Conservation (phyloP, 2,797 vertebrate genomes). For the Chromobotia macracanthus region DNA sequence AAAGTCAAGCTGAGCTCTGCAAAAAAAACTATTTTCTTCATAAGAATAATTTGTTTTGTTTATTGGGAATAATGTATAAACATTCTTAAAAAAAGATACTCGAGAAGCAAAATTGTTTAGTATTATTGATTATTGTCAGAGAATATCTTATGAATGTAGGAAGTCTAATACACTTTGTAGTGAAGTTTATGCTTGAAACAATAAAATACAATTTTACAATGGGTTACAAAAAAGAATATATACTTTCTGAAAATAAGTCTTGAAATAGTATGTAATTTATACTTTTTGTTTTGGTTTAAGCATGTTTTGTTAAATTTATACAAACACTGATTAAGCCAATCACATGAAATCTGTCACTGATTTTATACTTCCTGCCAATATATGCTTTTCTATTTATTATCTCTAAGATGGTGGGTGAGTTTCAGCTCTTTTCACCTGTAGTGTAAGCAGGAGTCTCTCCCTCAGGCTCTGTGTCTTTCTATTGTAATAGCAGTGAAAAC, state of each 20-base stretch:
- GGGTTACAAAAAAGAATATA: too few relatives aligned
- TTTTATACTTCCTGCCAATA: background rate
- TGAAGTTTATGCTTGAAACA: background rate
- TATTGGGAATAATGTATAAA: background rate
- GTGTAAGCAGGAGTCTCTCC: constrained; percentile 42
- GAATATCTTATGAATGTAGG: too few relatives aligned
- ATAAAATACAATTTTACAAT: background rate
- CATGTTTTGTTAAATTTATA: too few relatives aligned
- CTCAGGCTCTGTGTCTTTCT: constrained; percentile 57
- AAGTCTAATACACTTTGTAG: too few relatives aligned
- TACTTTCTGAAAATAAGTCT: too few relatives aligned
- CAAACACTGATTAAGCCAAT: background rate
- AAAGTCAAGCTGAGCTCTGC: background rate
- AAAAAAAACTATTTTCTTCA: background rate
- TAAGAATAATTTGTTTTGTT: too few relatives aligned
- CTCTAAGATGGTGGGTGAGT: background rate
- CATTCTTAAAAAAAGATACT: too few relatives aligned
- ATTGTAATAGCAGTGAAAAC: constrained; percentile 65
- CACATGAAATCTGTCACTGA: too few relatives aligned
- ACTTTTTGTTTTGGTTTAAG: too few relatives aligned
- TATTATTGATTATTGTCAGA: too few relatives aligned
- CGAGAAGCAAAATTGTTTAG: background rate
- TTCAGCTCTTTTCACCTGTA: constrained; percentile 27
- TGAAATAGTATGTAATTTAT: too few relatives aligned
- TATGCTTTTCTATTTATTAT: background rate